Conservation (phyloP, 2,888 invertebrate genomes). For the Automeris io region DNA sequence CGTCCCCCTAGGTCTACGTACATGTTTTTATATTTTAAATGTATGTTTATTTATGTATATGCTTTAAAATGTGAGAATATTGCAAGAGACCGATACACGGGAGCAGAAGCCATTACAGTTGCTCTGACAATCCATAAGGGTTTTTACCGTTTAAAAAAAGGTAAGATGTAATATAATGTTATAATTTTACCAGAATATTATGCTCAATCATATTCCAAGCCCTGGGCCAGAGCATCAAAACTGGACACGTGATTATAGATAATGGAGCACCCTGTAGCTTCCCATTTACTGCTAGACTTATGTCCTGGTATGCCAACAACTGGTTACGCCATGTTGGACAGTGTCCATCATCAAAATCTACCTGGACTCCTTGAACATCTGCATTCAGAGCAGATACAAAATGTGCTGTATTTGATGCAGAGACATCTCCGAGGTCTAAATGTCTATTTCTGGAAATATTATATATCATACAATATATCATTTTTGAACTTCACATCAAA, state of each 20-base stretch:
- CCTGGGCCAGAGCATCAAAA: conserved; percentile 81
- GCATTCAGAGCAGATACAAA: conserved; percentile 73
- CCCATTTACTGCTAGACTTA: conserved; percentile 73
- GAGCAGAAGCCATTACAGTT: no score
- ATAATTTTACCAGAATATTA: conserved; percentile 73
- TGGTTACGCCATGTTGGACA: conserved; percentile 85
- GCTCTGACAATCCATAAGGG: no score
- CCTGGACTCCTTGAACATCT: conserved; percentile 79
- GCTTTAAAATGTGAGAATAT: no score
- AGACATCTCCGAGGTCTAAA: conserved; percentile 81
- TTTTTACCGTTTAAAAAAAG: no score
- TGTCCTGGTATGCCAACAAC: conserved; percentile 78
- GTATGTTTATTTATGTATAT: no score
- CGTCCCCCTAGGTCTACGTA: no score
- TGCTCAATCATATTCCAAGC: conserved; percentile 86
- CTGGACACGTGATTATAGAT: conserved; percentile 72
- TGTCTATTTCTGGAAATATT: conserved; percentile 66
- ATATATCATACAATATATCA: no score
- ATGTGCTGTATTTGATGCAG: conserved; percentile 77
- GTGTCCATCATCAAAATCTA: conserved; percentile 84
- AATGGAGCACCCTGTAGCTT: conserved; percentile 66
- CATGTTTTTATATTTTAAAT: no score
- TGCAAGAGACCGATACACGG: no score
- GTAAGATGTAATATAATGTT: no score
- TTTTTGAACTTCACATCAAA: no score